Conservation (phyloP, 2,113 vertebrate species). For the Procavia capensis region DNA sequence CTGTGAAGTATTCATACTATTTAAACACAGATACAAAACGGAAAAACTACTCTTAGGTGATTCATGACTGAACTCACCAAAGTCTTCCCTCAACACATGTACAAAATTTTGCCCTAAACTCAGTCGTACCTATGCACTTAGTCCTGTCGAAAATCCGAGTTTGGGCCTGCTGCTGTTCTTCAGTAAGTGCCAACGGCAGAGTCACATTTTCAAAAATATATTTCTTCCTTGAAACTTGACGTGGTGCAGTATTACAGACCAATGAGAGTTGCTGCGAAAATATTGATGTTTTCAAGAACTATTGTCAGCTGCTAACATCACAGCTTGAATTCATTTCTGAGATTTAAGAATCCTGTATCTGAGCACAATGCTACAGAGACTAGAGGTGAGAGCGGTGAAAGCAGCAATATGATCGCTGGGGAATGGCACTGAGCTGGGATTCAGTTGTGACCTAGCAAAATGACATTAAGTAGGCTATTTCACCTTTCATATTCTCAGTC, state of each 20-base stretch:
- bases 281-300: neutral
- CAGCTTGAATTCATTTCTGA: slow-evolving; percentile 51
- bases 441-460: neutral
- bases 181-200: neutral
- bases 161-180: neutral
- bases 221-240: neutral
- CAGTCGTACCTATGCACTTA: neutral
- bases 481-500: neutral
- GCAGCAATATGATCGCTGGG: neutral
- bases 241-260: neutral
- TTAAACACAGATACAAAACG: neutral
- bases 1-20: neutral
- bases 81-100: neutral
- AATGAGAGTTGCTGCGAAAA: neutral
- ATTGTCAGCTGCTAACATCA: neutral
- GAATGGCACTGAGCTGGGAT: neutral
- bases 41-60: neutral
- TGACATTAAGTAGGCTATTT: neutral
- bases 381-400: neutral
- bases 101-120: neutral
- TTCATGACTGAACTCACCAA: neutral
- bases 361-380: neutral
- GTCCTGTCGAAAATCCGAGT: neutral
- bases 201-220: neutral
- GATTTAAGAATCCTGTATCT: neutral